phyloP scores from a whole-genome alignment of 2,797 vertebrate species.

The Coccyzus lansbergi region DNA sequence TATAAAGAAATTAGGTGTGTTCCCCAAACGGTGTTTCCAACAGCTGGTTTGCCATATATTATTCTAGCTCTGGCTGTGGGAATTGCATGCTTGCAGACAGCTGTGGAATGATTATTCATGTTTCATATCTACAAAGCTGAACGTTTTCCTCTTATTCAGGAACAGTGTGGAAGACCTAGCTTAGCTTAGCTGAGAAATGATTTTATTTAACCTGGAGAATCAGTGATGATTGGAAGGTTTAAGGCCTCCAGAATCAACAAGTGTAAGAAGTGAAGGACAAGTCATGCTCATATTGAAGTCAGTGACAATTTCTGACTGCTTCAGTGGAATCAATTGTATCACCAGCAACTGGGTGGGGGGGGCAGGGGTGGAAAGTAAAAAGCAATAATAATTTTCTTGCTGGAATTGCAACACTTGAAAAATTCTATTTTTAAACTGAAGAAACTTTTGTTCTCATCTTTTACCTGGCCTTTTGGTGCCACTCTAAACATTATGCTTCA shows the following conservation, averaged over 20 bases:
- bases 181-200: background rate
- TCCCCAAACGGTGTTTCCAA: background rate
- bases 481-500: background rate
- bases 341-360: background rate
- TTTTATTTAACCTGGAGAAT: background rate
- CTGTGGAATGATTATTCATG: background rate
- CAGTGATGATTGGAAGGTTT: background rate
- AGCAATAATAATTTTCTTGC: background rate
- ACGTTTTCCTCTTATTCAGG: background rate
- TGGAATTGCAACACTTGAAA: background rate
- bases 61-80: background rate
- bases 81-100: background rate
- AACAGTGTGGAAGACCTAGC: background rate
- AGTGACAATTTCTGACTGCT: background rate
- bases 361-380: background rate
- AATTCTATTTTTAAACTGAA: background rate
- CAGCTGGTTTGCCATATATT: background rate
- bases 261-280: background rate
- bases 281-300: background rate
- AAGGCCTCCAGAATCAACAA: background rate
- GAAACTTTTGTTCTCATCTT: background rate
- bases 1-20: background rate
- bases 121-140: background rate
- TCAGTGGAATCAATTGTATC: background rate
- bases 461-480: background rate